Percentiles rank a stretch among this genome's conserved stretches.
These are phyloP conservation scores for Lasiurus borealis DNA, from an alignment of 2,113 vertebrate genomes.

Conservation along the genomic window DNA sequence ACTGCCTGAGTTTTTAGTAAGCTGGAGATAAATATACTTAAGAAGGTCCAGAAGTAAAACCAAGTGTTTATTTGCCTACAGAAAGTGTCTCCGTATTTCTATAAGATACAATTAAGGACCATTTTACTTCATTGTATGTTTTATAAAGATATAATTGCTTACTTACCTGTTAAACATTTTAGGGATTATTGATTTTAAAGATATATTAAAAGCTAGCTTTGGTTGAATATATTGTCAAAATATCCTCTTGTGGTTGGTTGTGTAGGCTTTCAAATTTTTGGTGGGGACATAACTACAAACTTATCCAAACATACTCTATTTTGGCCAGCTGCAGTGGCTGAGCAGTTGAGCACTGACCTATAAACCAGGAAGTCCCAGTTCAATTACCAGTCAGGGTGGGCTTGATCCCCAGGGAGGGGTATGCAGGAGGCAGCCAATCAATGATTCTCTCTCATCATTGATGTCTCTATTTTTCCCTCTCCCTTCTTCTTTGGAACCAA, in stretches of 20 bases:
- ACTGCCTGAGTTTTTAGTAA: background rate
- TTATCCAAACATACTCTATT: background rate
- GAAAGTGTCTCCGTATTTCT: background rate
- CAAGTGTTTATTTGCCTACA: background rate
- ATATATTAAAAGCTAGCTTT: slow-evolving; percentile 15
- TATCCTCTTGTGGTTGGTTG: background rate
- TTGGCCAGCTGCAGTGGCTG: too few species aligned
- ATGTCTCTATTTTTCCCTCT: too few species aligned
- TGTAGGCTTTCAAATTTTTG: background rate
- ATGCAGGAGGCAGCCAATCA: too few species aligned
- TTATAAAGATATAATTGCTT: background rate
- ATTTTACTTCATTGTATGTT: background rate
- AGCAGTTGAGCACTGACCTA: too few species aligned
- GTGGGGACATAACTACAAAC: background rate
- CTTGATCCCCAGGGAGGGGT: too few species aligned
- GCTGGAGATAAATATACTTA: background rate
- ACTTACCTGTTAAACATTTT: slow-evolving; percentile 13
- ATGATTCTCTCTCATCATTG: too few species aligned
- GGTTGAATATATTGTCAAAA: background rate
- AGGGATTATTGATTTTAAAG: background rate
- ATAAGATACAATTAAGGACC: background rate
- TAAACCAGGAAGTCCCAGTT: too few species aligned
- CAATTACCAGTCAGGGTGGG: too few species aligned
- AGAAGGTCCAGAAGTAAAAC: background rate
- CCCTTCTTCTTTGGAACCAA: too few species aligned